Evolutionary conservation across 2,888 invertebrate species (phyloP).

Genomic region (Caenorhabditis doughertyi): DNA sequence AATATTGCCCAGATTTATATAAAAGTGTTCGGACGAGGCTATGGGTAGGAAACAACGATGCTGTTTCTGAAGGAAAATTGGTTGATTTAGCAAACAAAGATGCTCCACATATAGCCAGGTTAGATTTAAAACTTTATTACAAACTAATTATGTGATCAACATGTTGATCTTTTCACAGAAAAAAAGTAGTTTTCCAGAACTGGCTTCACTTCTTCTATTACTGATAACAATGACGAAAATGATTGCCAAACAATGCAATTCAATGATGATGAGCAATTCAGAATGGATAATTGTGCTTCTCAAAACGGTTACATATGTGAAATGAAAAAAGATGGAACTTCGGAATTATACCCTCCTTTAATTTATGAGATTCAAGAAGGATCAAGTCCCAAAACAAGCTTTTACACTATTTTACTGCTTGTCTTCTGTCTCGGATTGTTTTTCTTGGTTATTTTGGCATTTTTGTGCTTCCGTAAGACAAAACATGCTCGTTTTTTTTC

Average conservation of each 20-base stretch:
- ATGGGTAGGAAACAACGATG: conserved; percentile 70
- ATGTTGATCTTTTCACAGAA: neutral
- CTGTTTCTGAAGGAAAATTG: conserved; percentile 60
- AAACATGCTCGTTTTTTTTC: neutral
- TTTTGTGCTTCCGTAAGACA: conserved; percentile 58
- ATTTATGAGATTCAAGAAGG: conserved; percentile 41
- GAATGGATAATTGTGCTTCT: conserved; percentile 45
- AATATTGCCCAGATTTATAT: conserved; percentile 6
- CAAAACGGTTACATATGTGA: conserved; percentile 48
- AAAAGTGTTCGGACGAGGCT: conserved; percentile 35
- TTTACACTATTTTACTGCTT: conserved; percentile 42
- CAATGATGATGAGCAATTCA: conserved; percentile 11
- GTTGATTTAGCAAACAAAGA: conserved; percentile 32
- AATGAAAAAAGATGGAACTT: conserved; percentile 52
- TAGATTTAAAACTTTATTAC: too few relatives aligned
- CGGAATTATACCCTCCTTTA: conserved; percentile 2
- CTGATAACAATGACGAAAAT: conserved; percentile 58
- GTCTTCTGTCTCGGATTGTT: conserved; percentile 52
- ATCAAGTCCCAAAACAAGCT: neutral
- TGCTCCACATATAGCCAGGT: conserved; percentile 4
- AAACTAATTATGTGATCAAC: neutral
- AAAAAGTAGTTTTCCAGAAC: neutral
- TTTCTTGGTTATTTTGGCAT: conserved; percentile 35
- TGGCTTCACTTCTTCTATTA: neutral
- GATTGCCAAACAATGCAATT: conserved; percentile 58